phyloP scores from a whole-genome alignment of 2,113 vertebrate genomes.

The Ammodytes dubius region DNA sequence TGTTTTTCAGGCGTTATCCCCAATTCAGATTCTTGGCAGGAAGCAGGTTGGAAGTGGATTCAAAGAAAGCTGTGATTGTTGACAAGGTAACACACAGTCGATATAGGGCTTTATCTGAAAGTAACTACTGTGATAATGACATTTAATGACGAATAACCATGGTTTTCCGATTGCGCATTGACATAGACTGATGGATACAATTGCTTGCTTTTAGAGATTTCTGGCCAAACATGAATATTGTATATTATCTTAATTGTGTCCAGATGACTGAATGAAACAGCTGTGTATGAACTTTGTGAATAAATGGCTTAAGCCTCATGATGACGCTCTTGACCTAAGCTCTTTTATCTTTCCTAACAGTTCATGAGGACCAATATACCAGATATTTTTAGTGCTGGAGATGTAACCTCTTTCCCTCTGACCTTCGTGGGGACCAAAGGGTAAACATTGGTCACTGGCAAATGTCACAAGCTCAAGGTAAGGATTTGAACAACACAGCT shows the following conservation, averaged over 20 bases:
- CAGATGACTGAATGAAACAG: not conserved
- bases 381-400: slow-evolving; percentile 88
- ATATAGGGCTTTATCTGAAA: not conserved
- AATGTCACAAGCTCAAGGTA: slow-evolving; percentile 91
- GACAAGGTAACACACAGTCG: slow-evolving; percentile 84
- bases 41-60: slow-evolving; percentile 81
- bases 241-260: not conserved
- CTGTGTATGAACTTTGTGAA: too few species aligned
- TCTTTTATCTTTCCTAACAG: slow-evolving; percentile 68
- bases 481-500: not conserved
- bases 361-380: slow-evolving; percentile 88
- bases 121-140: not conserved
- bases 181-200: not conserved
- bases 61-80: slow-evolving; percentile 84
- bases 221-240: not conserved
- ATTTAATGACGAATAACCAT: not conserved
- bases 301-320: not conserved
- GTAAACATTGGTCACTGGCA: slow-evolving; percentile 90
- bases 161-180: not conserved
- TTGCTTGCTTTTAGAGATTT: not conserved
- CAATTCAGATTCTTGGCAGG: slow-evolving; percentile 86
- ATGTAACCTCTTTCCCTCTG: slow-evolving; percentile 89
- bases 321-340: not conserved
- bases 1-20: slow-evolving; percentile 84
- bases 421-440: slow-evolving; percentile 73